Evolutionary conservation across 2,797 vertebrate species (phyloP), one percentile per base, ranked within the genome.

Genomic region (Microctenopoma stevenorrisi): DNA sequence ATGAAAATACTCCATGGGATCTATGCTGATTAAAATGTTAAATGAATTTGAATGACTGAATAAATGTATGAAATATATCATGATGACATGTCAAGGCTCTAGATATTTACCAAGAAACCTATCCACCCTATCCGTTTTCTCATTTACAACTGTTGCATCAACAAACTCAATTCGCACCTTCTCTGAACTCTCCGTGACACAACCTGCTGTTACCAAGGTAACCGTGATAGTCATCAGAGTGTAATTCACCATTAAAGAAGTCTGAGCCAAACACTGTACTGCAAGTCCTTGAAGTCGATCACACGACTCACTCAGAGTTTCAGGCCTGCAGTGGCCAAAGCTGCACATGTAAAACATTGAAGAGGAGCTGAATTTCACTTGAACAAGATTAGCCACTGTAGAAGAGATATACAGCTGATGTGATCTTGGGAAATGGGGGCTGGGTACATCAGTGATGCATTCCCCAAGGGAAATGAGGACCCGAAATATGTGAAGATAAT

Each of bases 201-300:
- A 84, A 86, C 85, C 77, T 87, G 67, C 85, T 78, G 90, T 94
- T 92, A 81, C 93, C 89, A 92, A 78, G 92, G 93, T 79, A 93
- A 93, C 92, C 1, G 38, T 59, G 71, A 72, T 48, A 86, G 77
- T 76, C 57, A 44, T 82, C 63, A 42, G 55, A 68, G 61, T 61
- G 62, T 61, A 79, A 75, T 35, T 60, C 56, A 55, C 75, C 59
- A 50, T 86, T 66, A 69, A 75, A 85, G 54, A 52, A 86, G 68
- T 61, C 51, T 49, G 64, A 68, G 78, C 70, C 61, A 71, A 76
- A 72, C 61, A 2, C 16, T 50, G 51, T 44, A 60, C 59, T 14
- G 43, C 49, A 6, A 68, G 80, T 65, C 82, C 81, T 87, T 88
- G 72, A 85, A 76, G 64, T 28, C 15, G 2, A 65, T 63, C 61